A percentile compares a stretch with the other conserved stretches of the same genome.
Evolutionary conservation across 2,113 vertebrate species (phyloP).

Genomic region (Andinoacara biseriatus): DNA sequence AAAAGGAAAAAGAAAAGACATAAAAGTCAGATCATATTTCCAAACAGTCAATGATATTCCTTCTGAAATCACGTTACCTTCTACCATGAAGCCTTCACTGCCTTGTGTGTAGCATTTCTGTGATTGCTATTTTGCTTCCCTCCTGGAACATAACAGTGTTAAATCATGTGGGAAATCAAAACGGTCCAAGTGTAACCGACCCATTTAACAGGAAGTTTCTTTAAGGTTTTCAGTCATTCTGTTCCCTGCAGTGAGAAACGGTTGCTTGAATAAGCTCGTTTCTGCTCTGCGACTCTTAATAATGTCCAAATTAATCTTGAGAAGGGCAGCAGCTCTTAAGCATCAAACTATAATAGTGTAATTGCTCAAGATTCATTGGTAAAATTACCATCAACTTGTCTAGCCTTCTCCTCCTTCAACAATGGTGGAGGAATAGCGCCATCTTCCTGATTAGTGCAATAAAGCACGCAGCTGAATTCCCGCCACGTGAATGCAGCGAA

Average conservation of each 20-base stretch:
- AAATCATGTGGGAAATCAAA: constrained; percentile 33
- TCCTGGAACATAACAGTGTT: constrained; percentile 11
- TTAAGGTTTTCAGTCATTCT: constrained; percentile 5
- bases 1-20: neutral
- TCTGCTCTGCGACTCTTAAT: neutral
- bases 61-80: neutral
- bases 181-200: neutral
- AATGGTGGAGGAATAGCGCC: neutral
- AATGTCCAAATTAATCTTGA: constrained; percentile 4
- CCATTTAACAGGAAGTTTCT: constrained; percentile 4
- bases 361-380: neutral
- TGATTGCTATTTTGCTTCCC: constrained; percentile 8
- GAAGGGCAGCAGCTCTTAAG: constrained; percentile 22
- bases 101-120: constrained; percentile 15
- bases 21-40: neutral
- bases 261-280: neutral
- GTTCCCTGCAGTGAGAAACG: neutral
- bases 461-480: constrained; percentile 7
- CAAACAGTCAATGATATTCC: neutral
- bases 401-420: neutral
- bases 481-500: neutral
- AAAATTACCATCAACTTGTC: neutral
- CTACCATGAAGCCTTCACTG: neutral
- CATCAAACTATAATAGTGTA: constrained; percentile 9
- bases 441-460: neutral